These are phyloP conservation scores for Ooceraea biroi DNA, from an alignment of 1,140 invertebrate genomes.

Conservation along the genomic window DNA sequence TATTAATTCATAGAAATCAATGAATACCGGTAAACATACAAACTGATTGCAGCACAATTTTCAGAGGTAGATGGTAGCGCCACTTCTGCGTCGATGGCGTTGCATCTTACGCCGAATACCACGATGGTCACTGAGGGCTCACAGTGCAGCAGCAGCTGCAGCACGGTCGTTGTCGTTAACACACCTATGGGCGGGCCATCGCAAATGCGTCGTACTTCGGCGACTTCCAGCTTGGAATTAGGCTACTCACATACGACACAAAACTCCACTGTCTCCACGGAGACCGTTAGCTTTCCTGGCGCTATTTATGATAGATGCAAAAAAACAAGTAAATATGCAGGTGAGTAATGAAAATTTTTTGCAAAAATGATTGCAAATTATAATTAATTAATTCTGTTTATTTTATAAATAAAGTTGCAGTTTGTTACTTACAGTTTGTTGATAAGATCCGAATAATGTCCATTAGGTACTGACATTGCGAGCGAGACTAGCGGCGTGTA, in stretches of 20 bases:
- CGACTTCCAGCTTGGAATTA: slow-evolving; percentile 92
- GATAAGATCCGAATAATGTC: background rate
- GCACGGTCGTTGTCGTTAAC: slow-evolving; percentile 91
- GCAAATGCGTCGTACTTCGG: slow-evolving; percentile 87
- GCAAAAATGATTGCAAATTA: no score
- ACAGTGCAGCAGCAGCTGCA: slow-evolving; percentile 93
- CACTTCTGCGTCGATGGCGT: slow-evolving; percentile 67
- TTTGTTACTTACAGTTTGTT: no score
- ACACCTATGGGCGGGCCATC: slow-evolving; percentile 86
- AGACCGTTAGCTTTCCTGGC: slow-evolving; percentile 83
- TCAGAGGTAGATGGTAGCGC: slow-evolving; percentile 80
- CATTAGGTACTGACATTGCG: slow-evolving; percentile 80
- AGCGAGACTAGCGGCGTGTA: slow-evolving; percentile 93
- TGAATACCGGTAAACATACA: background rate
- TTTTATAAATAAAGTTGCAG: background rate
- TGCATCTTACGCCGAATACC: slow-evolving; percentile 70
- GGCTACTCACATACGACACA: slow-evolving; percentile 94
- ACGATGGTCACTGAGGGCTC: slow-evolving; percentile 88
- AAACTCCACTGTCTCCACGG: slow-evolving; percentile 89
- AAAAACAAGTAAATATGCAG: slow-evolving; percentile 82
- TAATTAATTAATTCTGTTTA: no score
- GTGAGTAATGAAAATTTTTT: slow-evolving; percentile 65
- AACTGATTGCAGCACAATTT: slow-evolving; percentile 46
- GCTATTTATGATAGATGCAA: slow-evolving; percentile 86
- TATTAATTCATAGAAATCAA: no score